These are phyloP conservation scores for Nansenia antarctica DNA, from an alignment of 2,113 vertebrate species.

Conservation along the genomic window DNA sequence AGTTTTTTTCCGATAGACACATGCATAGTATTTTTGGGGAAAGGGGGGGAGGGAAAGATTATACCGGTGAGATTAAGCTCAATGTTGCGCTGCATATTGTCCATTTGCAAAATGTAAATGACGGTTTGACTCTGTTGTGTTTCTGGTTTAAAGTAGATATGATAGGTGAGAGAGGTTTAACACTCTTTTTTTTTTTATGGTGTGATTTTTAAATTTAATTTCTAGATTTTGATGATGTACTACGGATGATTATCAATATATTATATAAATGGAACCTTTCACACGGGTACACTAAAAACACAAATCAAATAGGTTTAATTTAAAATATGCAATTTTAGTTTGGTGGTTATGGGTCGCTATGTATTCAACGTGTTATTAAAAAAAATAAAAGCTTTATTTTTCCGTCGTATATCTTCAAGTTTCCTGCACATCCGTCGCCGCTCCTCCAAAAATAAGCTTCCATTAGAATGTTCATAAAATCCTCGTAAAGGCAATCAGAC, in stretches of 20 bases:
- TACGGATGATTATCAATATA: background rate
- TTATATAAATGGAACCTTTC: background rate
- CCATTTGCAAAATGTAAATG: background rate
- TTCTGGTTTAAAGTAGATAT: background rate
- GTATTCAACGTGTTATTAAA: slow-evolving; percentile 63
- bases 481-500: slow-evolving; percentile 92
- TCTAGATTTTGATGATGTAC: background rate
- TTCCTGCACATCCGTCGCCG: slow-evolving; percentile 70
- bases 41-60: slow-evolving; percentile 14
- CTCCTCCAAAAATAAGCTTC: slow-evolving; percentile 62
- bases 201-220: background rate
- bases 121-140: background rate
- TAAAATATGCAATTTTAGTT: slow-evolving; percentile 47
- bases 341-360: slow-evolving; percentile 37
- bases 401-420: slow-evolving; percentile 66
- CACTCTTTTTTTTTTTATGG: too few relatives aligned
- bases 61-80: slow-evolving; percentile 22
- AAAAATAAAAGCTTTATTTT: slow-evolving; percentile 56
- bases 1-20: slow-evolving; percentile 43
- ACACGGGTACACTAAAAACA: slow-evolving; percentile 1
- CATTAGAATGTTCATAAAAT: slow-evolving; percentile 95
- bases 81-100: slow-evolving; percentile 13
- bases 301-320: slow-evolving; percentile 28
- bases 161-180: background rate
- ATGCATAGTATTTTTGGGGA: slow-evolving; percentile 12